phyloP scores from a whole-genome alignment of 2,113 vertebrate species.

The Amphilophus citrinellus region DNA sequence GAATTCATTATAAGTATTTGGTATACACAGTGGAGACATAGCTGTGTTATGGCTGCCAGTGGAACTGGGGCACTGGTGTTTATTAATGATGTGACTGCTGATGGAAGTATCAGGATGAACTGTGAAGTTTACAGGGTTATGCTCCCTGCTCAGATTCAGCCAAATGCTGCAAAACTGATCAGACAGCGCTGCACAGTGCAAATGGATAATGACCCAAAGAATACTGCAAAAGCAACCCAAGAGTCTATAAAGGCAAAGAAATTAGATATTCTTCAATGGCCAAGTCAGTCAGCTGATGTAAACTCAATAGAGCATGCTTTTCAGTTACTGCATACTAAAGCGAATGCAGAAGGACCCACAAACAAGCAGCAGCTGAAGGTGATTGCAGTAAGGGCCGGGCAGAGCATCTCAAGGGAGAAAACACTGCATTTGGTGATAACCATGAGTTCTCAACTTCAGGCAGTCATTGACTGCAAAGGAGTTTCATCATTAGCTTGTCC shows the following conservation, averaged over 20 bases:
- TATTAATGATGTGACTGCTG: background rate
- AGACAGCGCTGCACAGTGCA: background rate
- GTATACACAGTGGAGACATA: background rate
- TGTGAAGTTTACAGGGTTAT: background rate
- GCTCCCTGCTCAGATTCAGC: background rate
- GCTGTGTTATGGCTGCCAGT: background rate
- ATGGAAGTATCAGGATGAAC: background rate
- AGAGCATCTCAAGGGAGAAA: background rate
- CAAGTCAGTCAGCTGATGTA: background rate
- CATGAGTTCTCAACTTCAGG: background rate
- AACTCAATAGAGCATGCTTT: background rate
- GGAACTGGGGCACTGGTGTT: background rate
- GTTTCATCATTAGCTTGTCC: background rate
- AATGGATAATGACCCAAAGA: background rate
- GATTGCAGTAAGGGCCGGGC: background rate
- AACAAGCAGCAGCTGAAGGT: background rate
- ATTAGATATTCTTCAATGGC: accelerated
- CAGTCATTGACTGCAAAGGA: background rate
- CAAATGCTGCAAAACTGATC: constrained; percentile 1
- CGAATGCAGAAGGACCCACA: background rate
- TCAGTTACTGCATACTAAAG: background rate
- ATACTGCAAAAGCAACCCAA: background rate
- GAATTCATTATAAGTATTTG: background rate
- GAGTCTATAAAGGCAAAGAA: background rate
- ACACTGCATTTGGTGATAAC: background rate